A percentile compares a stretch with the other conserved stretches of the same genome.
These are phyloP conservation scores for Polypedilum pembai DNA, from an alignment of 1,140 invertebrate genomes.

Conservation along the genomic window DNA sequence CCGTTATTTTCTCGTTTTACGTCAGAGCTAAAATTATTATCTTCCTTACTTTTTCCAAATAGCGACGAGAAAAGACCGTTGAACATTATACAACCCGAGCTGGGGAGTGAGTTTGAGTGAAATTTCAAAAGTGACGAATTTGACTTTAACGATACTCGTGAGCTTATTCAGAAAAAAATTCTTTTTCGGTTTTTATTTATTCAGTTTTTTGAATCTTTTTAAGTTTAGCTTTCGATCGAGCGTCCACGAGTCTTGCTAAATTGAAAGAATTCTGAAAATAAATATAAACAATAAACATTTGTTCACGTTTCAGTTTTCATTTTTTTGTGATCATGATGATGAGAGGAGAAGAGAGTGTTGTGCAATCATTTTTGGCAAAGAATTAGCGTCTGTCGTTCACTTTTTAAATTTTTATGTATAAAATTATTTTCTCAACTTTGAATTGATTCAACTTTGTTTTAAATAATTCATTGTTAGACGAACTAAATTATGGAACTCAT, in stretches of 20 bases:
- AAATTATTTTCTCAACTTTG: too few relatives aligned
- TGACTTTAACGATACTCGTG: neutral
- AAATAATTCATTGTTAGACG: too few relatives aligned
- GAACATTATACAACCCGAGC: conserved; percentile 23
- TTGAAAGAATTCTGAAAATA: conserved; percentile 10
- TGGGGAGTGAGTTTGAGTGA: neutral
- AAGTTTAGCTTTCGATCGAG: neutral
- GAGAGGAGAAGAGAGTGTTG: too few relatives aligned
- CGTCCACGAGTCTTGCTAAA: neutral
- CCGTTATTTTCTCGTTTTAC: neutral
- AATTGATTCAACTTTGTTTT: too few relatives aligned
- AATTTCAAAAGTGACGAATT: neutral
- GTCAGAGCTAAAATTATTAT: neutral
- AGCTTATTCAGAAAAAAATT: neutral
- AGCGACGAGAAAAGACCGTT: neutral
- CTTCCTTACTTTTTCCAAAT: conserved; percentile 23
- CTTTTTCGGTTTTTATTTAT: neutral
- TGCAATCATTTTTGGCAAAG: too few relatives aligned
- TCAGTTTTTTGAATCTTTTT: neutral
- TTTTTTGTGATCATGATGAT: neutral
- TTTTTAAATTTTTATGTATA: too few relatives aligned
- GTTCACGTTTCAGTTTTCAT: neutral
- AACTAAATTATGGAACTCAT: too few relatives aligned
- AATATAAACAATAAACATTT: conserved; percentile 3
- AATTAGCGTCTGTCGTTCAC: too few relatives aligned